Evolutionary conservation across 1,140 invertebrate genomes (phyloP).

Genomic region (Parasteatoda tepidariorum): DNA sequence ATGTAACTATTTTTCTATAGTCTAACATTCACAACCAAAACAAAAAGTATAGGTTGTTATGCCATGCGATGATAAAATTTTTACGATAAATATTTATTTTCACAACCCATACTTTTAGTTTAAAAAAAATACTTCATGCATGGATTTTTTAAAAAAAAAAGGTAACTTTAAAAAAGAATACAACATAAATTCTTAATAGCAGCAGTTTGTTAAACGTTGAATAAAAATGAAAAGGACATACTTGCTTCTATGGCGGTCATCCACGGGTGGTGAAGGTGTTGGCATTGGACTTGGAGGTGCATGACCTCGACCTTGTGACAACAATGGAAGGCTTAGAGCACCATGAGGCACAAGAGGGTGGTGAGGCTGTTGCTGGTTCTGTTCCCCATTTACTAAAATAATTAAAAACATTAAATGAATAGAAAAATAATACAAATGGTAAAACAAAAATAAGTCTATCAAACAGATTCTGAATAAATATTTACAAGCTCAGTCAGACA

Average conservation of each 20-base stretch:
- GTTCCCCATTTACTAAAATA: conserved; percentile 58
- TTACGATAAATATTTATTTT: too few species aligned
- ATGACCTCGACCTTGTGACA: conserved; percentile 41
- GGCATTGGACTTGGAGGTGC: conserved; percentile 55
- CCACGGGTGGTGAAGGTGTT: conserved; percentile 56
- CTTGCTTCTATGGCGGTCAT: conserved; percentile 54
- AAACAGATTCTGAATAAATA: neutral
- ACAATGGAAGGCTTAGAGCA: conserved; percentile 40
- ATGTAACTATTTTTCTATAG: too few species aligned
- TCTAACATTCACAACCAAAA: too few species aligned
- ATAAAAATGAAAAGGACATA: neutral
- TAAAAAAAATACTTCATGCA: too few species aligned
- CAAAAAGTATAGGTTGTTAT: too few species aligned
- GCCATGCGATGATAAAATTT: too few species aligned
- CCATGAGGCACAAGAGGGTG: conserved; percentile 37
- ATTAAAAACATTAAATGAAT: neutral
- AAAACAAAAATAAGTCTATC: neutral
- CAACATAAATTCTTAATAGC: neutral
- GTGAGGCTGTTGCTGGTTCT: conserved; percentile 31
- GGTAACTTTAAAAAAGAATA: too few species aligned
- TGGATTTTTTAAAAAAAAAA: too few species aligned
- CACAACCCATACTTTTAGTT: too few species aligned
- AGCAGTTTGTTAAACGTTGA: neutral
- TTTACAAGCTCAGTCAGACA: neutral
- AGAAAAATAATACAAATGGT: neutral